phyloP scores from a whole-genome alignment of 2,797 vertebrate species.

The Microtus agrestis region DNA sequence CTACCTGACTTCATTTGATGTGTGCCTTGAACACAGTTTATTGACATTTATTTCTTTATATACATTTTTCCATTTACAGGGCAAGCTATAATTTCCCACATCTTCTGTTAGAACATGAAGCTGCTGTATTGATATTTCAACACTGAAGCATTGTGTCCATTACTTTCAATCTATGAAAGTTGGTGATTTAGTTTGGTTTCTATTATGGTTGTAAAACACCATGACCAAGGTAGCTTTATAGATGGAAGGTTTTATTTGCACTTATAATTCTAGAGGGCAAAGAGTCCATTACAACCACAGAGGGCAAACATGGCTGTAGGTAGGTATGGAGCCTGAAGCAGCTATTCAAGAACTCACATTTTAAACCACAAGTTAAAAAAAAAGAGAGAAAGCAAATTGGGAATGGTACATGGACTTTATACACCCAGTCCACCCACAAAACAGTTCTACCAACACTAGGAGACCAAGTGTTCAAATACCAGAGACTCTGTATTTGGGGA shows the following conservation, averaged over 20 bases:
- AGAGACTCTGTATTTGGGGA: too few relatives aligned
- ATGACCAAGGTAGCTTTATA: neutral
- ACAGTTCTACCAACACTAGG: neutral
- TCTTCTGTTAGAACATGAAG: neutral
- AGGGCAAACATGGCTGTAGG: neutral
- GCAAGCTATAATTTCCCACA: neutral
- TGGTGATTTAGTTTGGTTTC: neutral
- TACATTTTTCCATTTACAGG: neutral
- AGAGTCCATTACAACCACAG: neutral
- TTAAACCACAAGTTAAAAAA: neutral
- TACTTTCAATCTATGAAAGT: neutral
- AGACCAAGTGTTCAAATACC: neutral
- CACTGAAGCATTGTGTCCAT: neutral
- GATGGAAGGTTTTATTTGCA: neutral
- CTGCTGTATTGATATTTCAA: neutral
- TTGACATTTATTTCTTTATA: neutral
- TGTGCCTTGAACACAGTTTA: neutral
- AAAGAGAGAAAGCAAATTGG: neutral
- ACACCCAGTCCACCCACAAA: too few relatives aligned
- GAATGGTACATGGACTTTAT: neutral
- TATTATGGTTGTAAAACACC: neutral
- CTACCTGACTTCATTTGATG: neutral
- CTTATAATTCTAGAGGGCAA: neutral
- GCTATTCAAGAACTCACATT: neutral
- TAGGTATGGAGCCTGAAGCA: neutral